Conservation (phyloP, 2,113 vertebrate genomes). For the Callopanchax toddi region DNA sequence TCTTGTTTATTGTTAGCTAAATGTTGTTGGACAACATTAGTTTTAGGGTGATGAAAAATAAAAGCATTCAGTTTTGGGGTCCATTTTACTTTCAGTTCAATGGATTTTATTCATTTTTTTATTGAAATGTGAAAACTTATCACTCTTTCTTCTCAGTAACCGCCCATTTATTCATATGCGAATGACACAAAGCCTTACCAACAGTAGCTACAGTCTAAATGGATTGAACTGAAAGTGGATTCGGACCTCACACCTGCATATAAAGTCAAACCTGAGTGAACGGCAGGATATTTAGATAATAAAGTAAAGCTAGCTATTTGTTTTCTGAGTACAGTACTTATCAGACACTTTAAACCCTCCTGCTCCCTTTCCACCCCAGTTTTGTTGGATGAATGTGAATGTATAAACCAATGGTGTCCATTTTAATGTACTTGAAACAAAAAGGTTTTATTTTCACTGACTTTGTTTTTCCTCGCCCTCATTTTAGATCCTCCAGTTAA, state of each 20-base stretch:
- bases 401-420: slow-evolving; percentile 72
- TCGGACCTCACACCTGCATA: slow-evolving; percentile 32
- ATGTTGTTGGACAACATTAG: slow-evolving; percentile 67
- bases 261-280: slow-evolving; percentile 32
- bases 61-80: slow-evolving; percentile 35
- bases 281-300: slow-evolving; percentile 54
- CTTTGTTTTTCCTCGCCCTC: background rate
- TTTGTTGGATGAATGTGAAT: slow-evolving; percentile 77
- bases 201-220: slow-evolving; percentile 10
- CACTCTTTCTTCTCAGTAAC: slow-evolving; percentile 10
- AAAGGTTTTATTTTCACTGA: slow-evolving; percentile 38
- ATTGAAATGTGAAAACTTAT: slow-evolving; percentile 25
- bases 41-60: slow-evolving; percentile 47
- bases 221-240: slow-evolving; percentile 58
- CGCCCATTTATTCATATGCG: slow-evolving; percentile 10
- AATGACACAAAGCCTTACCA: slow-evolving; percentile 54
- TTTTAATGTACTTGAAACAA: slow-evolving; percentile 73
- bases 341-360: slow-evolving; percentile 75
- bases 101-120: background rate
- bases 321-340: slow-evolving; percentile 65
- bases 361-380: slow-evolving; percentile 52
- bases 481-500: slow-evolving; percentile 42
- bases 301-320: slow-evolving; percentile 74
- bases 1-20: slow-evolving; percentile 56
- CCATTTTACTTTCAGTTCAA: slow-evolving; percentile 66